These are phyloP conservation scores for Hypolimnas misippus DNA, from an alignment of 2,888 invertebrate species.

Conservation along the genomic window DNA sequence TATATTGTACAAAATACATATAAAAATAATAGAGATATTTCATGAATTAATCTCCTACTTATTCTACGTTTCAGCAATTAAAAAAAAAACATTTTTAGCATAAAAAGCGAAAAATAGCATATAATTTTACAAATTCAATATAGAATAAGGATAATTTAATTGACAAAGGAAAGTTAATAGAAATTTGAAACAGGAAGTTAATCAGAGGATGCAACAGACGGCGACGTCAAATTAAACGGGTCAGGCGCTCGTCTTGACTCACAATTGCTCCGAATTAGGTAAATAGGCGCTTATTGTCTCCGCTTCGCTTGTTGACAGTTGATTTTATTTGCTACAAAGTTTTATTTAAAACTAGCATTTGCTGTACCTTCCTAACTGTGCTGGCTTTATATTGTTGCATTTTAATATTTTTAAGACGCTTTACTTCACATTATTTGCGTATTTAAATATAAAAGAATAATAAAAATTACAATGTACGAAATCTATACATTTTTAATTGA, in stretches of 20 bases:
- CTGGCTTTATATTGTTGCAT: not conserved
- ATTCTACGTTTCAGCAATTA: no score
- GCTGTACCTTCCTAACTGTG: not conserved
- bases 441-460: no score
- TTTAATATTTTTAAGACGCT: no score
- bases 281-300: slow-evolving; percentile 58
- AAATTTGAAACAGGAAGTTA: slow-evolving; percentile 78
- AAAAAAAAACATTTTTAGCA: no score
- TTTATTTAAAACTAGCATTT: not conserved
- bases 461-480: no score
- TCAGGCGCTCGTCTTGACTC: slow-evolving; percentile 57
- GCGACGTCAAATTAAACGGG: slow-evolving; percentile 70
- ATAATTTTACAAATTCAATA: slow-evolving; percentile 49
- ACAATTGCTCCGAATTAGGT: slow-evolving; percentile 72
- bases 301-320: slow-evolving; percentile 42
- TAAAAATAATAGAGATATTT: no score
- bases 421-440: no score
- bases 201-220: slow-evolving; percentile 70
- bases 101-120: no score
- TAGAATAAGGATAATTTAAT: slow-evolving; percentile 44
- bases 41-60: no score
- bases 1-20: no score
- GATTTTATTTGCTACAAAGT: slow-evolving; percentile 34
- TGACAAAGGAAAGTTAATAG: slow-evolving; percentile 70
- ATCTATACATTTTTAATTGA: no score